These are phyloP conservation scores for Enteromius treurensis DNA, from an alignment of 2,797 vertebrate genomes.

Conservation along the genomic window DNA sequence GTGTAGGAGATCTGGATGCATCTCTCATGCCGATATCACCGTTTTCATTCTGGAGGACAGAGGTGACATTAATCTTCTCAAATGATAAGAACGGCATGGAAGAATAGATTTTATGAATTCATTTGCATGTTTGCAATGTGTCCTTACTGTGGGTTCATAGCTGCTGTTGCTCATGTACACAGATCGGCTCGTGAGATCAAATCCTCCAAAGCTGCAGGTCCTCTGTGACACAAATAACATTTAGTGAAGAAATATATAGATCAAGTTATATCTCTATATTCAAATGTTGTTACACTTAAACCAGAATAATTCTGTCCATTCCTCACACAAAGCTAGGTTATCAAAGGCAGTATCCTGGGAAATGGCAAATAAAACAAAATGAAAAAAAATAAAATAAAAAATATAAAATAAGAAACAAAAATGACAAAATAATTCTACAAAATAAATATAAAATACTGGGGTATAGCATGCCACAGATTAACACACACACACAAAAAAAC, in stretches of 20 bases:
- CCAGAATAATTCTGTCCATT: neutral
- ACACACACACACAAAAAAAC: neutral
- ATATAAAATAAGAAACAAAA: neutral
- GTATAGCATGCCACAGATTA: neutral
- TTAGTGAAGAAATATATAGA: neutral
- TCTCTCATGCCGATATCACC: constrained; percentile 74
- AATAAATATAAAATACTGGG: neutral
- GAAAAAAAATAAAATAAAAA: neutral
- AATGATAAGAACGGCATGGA: neutral
- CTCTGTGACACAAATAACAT: constrained; percentile 77
- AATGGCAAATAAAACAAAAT: neutral
- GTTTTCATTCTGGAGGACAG: constrained; percentile 72
- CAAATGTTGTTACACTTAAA: neutral
- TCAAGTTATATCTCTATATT: neutral
- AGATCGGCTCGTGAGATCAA: constrained; percentile 93
- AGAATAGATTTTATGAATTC: neutral
- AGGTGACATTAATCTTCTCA: constrained; percentile 69
- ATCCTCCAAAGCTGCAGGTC: constrained; percentile 98
- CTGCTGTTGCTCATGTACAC: constrained; percentile 84
- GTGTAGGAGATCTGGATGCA: constrained; percentile 91
- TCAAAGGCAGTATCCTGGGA: too few relatives aligned
- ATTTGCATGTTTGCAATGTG: neutral
- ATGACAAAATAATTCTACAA: neutral
- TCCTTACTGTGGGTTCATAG: constrained; percentile 86
- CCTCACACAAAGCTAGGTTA: neutral